Evolutionary conservation across 1,140 invertebrate species (phyloP).

Genomic region (Sesamia nonagrioides): DNA sequence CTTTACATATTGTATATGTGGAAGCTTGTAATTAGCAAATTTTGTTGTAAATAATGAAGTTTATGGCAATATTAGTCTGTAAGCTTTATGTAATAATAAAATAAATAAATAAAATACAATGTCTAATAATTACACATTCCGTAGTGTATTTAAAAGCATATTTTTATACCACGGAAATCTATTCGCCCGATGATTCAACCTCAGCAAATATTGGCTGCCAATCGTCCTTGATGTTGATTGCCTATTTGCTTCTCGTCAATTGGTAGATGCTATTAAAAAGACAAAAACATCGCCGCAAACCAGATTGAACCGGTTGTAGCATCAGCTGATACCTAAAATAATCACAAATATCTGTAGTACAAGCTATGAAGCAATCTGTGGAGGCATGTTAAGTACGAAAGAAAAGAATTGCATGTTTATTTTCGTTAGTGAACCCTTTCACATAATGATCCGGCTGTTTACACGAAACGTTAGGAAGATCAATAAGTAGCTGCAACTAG

Average conservation of each 20-base stretch:
- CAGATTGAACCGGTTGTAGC: conserved; percentile 19
- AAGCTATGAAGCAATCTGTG: neutral
- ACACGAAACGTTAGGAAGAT: too few relatives aligned
- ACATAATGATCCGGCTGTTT: too few relatives aligned
- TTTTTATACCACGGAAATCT: neutral
- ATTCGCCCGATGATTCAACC: conserved; percentile 1
- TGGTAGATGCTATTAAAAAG: conserved; percentile 36
- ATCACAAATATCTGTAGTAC: conserved; percentile 30
- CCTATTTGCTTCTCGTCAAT: conserved; percentile 16
- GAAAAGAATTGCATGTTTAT: neutral
- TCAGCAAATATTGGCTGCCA: conserved; percentile 7
- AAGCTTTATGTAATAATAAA: too few relatives aligned
- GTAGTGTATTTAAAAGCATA: too few relatives aligned
- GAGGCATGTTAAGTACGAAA: neutral
- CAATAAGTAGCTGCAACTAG: too few relatives aligned
- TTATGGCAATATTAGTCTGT: too few relatives aligned
- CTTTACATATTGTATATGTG: too few relatives aligned
- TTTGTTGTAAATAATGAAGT: too few relatives aligned
- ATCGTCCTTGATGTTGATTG: conserved; percentile 31
- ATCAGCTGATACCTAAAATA: conserved; percentile 47
- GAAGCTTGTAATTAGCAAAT: too few relatives aligned
- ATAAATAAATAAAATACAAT: too few relatives aligned
- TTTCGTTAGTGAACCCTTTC: neutral
- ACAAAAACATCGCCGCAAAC: conserved; percentile 22
- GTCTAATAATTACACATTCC: too few relatives aligned